These are phyloP conservation scores for Babylonia areolata DNA, from an alignment of 1,140 invertebrate species.

Conservation along the genomic window DNA sequence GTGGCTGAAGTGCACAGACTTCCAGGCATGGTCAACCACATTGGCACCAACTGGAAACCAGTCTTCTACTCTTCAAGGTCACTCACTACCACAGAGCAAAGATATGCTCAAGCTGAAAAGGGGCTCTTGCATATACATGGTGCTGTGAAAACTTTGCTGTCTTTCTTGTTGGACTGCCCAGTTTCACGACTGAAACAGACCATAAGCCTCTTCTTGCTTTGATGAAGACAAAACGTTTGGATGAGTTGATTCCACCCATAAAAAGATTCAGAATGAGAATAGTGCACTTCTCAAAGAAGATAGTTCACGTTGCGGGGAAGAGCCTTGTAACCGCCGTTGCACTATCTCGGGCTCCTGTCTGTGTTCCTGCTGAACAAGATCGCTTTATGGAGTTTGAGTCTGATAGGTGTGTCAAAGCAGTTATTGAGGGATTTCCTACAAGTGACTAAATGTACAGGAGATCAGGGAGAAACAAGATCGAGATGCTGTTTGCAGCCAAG, in stretches of 20 bases:
- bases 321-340: not conserved
- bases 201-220: too few species aligned
- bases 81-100: conserved; percentile 6
- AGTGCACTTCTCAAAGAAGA: conserved; percentile 8
- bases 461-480: not conserved
- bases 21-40: not conserved
- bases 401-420: not conserved
- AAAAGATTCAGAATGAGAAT: conserved; percentile 25
- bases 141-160: too few species aligned
- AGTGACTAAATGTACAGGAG: not conserved
- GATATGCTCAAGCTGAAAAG: not conserved
- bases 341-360: not conserved
- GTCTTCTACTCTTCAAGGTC: not conserved
- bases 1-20: not conserved
- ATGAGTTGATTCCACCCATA: conserved; percentile 10
- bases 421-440: not conserved
- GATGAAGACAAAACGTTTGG: conserved; percentile 21
- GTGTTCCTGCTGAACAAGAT: conserved; percentile 3
- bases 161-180: not conserved
- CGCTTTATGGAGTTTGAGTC: not conserved
- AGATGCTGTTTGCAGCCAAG: not conserved
- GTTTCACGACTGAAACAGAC: not conserved
- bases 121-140: too few species aligned
- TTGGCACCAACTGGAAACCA: not conserved
- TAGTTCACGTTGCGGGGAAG: conserved; percentile 13